A percentile compares a stretch with the other conserved stretches of the same genome.
phyloP scores from a whole-genome alignment of 2,888 invertebrate species.

The Eupithecia centaureata region DNA sequence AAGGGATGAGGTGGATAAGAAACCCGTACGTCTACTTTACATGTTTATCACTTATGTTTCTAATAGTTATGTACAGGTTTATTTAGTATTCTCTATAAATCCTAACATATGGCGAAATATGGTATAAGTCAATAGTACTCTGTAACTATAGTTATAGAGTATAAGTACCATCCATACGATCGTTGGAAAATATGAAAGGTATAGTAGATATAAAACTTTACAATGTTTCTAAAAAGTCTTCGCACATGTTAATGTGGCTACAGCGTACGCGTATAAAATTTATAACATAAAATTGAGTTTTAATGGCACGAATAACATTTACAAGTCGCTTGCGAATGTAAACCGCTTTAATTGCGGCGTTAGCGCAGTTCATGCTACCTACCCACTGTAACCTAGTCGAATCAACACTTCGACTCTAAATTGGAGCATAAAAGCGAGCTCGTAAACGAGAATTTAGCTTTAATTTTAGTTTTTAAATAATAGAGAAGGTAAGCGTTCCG shows the following conservation, averaged over 20 bases:
- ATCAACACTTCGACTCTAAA: conserved; percentile 70
- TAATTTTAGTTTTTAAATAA: conserved; percentile 52
- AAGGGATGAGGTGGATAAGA: too few relatives aligned
- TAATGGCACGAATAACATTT: conserved; percentile 78
- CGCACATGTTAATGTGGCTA: conserved; percentile 59
- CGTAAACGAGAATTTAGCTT: conserved; percentile 52
- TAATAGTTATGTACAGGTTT: too few relatives aligned
- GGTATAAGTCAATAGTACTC: too few relatives aligned
- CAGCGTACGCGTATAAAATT: conserved; percentile 70
- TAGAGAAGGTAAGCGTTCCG: conserved; percentile 48
- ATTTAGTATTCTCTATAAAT: too few relatives aligned
- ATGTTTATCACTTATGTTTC: too few relatives aligned
- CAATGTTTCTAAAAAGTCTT: conserved; percentile 67
- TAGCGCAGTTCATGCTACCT: conserved; percentile 55
- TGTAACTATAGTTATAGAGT: too few relatives aligned
- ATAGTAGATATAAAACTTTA: conserved; percentile 45
- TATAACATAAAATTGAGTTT: conserved; percentile 72
- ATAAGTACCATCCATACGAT: neutral
- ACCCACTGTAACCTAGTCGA: conserved; percentile 45
- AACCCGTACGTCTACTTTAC: too few relatives aligned
- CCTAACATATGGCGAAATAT: too few relatives aligned
- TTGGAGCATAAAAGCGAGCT: conserved; percentile 55
- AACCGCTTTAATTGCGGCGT: conserved; percentile 73
- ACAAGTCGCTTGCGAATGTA: conserved; percentile 76
- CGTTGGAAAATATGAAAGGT: neutral